Base-by-base conservation (phyloP, 2,888 invertebrate genomes). In the Ectemnius cavifrons region DNA sequence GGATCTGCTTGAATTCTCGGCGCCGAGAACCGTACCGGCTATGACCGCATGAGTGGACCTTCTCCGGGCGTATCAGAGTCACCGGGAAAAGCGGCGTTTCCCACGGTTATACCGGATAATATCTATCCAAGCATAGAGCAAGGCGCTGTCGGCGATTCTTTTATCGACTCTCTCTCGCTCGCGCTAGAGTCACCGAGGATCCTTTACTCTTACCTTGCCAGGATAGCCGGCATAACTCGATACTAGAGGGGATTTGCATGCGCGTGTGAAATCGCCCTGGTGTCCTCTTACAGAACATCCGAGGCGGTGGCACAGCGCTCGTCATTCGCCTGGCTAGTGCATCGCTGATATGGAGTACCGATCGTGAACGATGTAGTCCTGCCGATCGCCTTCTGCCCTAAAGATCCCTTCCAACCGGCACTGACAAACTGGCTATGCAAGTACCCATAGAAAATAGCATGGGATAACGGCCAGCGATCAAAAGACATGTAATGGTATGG, bases 401-500 rank as follows among this genome's bases (percentile, higher is more conserved):
- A 72, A 76, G 78, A 77, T 79, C 71, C 73, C 79, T 52, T 52
- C n/a, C 80, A 77, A 77, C 83, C 81, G 80, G 83, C 84, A 81
- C 81, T 87, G 88, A 88, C 85, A 84, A 86, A 87, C 85, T 84
- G 80, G 85, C 82, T 81, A 85, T 86, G 86, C 85, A 82, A 82
- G 85, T 84, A 75, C 68, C 68, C 64, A 70, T 73, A 77, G 81
- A 79, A 78, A 83, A 83, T 83, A 81, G 80, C 72, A 70, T n/a
- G 76, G 80, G 79, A 80, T 86, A 86, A 88, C 86, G 87, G 84
- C 81, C 78, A 74, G 78, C 85, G 86, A 87, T 89, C 87, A 88
- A 89, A 89, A 88, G 82, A 87, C 88, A 80, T 88, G 89, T 89
- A 89, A 89, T 89, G 87, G 84, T 84, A 83, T 77, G 85, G 83